These are phyloP conservation scores for Pleuronectes platessa DNA, from an alignment of 2,113 vertebrate genomes.

Conservation along the genomic window DNA sequence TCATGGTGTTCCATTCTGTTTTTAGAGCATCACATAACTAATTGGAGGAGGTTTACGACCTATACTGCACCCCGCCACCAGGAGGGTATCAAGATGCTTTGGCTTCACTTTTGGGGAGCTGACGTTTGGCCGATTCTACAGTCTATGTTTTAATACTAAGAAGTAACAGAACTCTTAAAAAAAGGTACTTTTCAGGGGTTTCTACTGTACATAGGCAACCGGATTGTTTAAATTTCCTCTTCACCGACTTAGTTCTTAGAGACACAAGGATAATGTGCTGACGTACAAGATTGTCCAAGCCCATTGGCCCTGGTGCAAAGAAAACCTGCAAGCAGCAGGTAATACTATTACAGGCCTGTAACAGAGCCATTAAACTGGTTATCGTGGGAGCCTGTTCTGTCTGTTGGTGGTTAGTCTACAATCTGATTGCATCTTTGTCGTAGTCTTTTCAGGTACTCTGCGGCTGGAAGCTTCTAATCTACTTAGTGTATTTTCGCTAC, in stretches of 20 bases:
- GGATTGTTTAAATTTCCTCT: too few relatives aligned
- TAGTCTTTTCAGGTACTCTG: conserved; percentile 8
- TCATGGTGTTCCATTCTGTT: too few relatives aligned
- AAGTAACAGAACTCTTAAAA: conserved; percentile 6
- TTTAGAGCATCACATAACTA: too few relatives aligned
- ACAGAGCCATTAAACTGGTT: conserved; percentile 36
- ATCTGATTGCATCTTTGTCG: conserved; percentile 29
- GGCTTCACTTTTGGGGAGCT: too few relatives aligned
- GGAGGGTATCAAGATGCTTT: too few relatives aligned
- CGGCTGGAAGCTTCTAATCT: conserved; percentile 21
- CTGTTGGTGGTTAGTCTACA: conserved; percentile 18
- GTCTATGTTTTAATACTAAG: not conserved
- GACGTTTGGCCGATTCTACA: too few relatives aligned
- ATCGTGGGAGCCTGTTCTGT: conserved; percentile 11
- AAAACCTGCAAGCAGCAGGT: conserved; percentile 45
- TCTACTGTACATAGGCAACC: too few relatives aligned
- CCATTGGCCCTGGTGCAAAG: conserved; percentile 4
- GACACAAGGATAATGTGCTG: conserved; percentile 27
- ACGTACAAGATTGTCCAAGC: conserved; percentile 15
- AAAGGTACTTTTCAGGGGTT: not conserved
- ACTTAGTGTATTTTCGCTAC: not conserved
- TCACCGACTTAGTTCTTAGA: not conserved
- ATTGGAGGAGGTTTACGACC: too few relatives aligned
- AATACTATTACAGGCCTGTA: conserved; percentile 38
- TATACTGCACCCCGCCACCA: too few relatives aligned